These are phyloP conservation scores for Latheticus oryzae DNA, from an alignment of 2,888 invertebrate genomes.

Conservation along the genomic window DNA sequence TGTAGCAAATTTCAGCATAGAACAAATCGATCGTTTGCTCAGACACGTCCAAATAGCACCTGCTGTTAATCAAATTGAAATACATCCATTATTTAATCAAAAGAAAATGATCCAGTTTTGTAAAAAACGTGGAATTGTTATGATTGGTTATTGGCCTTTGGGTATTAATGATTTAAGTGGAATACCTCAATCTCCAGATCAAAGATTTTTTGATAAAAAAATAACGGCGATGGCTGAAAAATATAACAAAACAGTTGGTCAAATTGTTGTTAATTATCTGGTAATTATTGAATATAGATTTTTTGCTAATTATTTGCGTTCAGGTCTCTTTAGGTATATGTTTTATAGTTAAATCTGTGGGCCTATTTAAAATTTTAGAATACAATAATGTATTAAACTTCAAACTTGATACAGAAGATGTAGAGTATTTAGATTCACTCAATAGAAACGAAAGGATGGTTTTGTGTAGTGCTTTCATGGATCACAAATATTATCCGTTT, in stretches of 20 bases:
- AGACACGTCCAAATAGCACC: slow-evolving; percentile 70
- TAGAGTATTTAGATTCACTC: slow-evolving; percentile 74
- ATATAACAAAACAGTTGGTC: slow-evolving; percentile 74
- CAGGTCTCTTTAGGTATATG: slow-evolving; percentile 57
- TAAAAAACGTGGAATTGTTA: slow-evolving; percentile 70
- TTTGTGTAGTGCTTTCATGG: slow-evolving; percentile 53
- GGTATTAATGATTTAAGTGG: slow-evolving; percentile 70
- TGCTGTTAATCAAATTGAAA: slow-evolving; percentile 72
- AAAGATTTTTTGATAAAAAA: slow-evolving; percentile 68
- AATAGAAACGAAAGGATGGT: slow-evolving; percentile 76
- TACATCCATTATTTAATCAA: slow-evolving; percentile 78
- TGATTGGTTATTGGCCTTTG: slow-evolving; percentile 81
- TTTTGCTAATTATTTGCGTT: not conserved
- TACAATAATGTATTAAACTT: slow-evolving; percentile 84
- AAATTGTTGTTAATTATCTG: slow-evolving; percentile 74
- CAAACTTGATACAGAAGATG: slow-evolving; percentile 75
- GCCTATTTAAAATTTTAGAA: slow-evolving; percentile 74
- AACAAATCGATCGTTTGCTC: slow-evolving; percentile 75
- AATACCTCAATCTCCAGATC: slow-evolving; percentile 64
- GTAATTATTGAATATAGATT: slow-evolving; percentile 62
- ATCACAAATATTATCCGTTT: slow-evolving; percentile 63
- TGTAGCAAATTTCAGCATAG: slow-evolving; percentile 81
- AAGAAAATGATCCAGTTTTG: slow-evolving; percentile 77
- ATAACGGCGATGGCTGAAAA: slow-evolving; percentile 70
- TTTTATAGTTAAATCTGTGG: slow-evolving; percentile 88